Percentiles rank a stretch among this genome's conserved stretches.
Conservation (phyloP, 2,888 invertebrate genomes). For the Drosophila fungiperda region DNA sequence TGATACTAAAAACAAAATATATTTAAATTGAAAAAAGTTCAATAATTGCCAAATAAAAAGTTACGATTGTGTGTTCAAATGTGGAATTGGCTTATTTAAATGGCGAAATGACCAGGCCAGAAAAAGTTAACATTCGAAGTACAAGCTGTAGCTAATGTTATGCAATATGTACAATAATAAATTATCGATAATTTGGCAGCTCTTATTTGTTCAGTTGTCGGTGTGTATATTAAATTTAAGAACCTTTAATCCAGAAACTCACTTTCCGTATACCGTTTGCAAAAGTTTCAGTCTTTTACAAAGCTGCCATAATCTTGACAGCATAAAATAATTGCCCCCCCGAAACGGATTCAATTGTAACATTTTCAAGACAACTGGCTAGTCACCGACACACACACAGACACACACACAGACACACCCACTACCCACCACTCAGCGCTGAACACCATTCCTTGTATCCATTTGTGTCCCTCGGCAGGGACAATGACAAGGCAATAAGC, state of each 20-base stretch:
- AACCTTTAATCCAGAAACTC: neutral
- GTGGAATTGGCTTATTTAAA: neutral
- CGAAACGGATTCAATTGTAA: conserved; percentile 34
- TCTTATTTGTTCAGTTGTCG: conserved; percentile 13
- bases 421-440: no score
- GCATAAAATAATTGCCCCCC: conserved; percentile 58
- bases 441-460: neutral
- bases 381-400: conserved; percentile 24
- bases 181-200: neutral
- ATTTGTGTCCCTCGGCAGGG: neutral
- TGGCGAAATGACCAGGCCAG: neutral
- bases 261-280: neutral
- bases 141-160: neutral
- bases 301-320: conserved; percentile 51
- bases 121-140: neutral
- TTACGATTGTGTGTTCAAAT: neutral
- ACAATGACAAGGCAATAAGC: conserved; percentile 60
- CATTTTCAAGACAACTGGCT: conserved; percentile 37
- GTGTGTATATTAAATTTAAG: neutral
- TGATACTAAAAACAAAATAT: neutral
- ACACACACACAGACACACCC: neutral
- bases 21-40: conserved; percentile 1
- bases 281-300: conserved; percentile 33
- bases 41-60: neutral
- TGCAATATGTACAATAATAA: neutral